phyloP scores from a whole-genome alignment of 1,140 invertebrate species.

The Sycophaga agraensis region DNA sequence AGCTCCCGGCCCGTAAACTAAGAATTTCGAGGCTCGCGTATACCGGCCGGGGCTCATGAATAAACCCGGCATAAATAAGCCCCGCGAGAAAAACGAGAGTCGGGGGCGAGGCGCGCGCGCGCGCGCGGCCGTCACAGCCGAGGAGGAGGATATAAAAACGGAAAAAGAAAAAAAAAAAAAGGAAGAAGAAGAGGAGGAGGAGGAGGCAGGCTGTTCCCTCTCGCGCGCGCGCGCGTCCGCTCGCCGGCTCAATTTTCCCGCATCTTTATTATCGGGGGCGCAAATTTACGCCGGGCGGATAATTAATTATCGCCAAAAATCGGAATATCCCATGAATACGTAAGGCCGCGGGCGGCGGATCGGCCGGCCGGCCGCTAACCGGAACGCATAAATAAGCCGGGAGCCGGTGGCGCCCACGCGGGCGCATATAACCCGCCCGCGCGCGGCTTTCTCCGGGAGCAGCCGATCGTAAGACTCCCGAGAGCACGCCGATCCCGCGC shows the following conservation, averaged over 20 bases:
- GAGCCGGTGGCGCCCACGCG: background rate
- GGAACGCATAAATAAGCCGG: constrained; percentile 7
- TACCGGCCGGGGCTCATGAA: too few species aligned
- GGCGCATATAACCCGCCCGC: too few species aligned
- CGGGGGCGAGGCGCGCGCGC: too few species aligned
- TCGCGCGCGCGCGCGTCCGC: too few species aligned
- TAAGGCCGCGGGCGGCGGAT: constrained; percentile 7
- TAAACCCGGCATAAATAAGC: background rate
- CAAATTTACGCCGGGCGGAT: constrained; percentile 11
- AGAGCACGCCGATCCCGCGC: too few species aligned
- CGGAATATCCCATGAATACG: constrained; percentile 22
- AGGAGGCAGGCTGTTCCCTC: too few species aligned
- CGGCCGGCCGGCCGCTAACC: background rate
- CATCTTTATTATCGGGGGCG: background rate
- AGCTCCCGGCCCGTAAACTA: too few species aligned
- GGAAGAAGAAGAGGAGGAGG: too few species aligned
- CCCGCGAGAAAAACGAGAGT: too few species aligned
- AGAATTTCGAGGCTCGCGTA: too few species aligned
- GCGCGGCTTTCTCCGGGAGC: too few species aligned
- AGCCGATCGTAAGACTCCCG: too few species aligned
- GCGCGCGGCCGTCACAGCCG: background rate
- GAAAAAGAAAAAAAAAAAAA: background rate
- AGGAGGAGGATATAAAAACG: background rate
- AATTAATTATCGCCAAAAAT: constrained; percentile 28
- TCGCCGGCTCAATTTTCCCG: constrained; percentile 2